phyloP scores from a whole-genome alignment of 1,140 invertebrate genomes.

The Diorhabda carinulata region DNA sequence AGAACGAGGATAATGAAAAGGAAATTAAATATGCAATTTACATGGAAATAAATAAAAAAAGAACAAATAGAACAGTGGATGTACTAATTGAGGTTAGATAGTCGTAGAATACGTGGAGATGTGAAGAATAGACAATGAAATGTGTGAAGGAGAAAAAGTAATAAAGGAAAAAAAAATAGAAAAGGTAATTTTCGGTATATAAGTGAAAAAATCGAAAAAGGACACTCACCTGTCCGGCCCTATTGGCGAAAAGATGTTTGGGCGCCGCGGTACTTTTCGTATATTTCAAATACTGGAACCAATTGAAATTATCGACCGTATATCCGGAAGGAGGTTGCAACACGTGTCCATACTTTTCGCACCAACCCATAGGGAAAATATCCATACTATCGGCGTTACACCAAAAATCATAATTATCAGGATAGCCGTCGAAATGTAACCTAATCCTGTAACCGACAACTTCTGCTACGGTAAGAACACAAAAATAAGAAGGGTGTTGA shows the following conservation, averaged over 20 bases:
- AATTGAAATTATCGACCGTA: constrained; percentile 64
- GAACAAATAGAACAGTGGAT: no score
- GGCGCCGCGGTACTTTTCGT: constrained; percentile 75
- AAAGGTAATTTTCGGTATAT: no score
- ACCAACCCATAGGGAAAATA: constrained; percentile 93
- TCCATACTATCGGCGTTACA: constrained; percentile 84
- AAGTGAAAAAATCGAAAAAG: background rate
- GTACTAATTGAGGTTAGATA: no score
- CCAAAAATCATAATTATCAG: constrained; percentile 91
- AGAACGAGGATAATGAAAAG: no score
- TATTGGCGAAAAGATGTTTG: constrained; percentile 68
- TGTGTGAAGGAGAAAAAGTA: no score
- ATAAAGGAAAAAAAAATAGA: no score
- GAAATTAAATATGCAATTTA: no score
- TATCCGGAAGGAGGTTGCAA: constrained; percentile 74
- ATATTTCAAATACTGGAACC: constrained; percentile 79
- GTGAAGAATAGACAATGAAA: no score
- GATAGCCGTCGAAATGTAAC: constrained; percentile 90
- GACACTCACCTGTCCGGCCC: constrained; percentile 53
- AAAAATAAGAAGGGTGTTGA: constrained; percentile 82
- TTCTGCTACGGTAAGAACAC: constrained; percentile 82
- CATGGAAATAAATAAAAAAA: no score
- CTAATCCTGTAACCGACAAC: constrained; percentile 77
- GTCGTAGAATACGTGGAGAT: no score
- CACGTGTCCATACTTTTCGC: constrained; percentile 72